Conservation (phyloP, 2,888 invertebrate genomes). For the Dasysyrphus tricinctus region DNA sequence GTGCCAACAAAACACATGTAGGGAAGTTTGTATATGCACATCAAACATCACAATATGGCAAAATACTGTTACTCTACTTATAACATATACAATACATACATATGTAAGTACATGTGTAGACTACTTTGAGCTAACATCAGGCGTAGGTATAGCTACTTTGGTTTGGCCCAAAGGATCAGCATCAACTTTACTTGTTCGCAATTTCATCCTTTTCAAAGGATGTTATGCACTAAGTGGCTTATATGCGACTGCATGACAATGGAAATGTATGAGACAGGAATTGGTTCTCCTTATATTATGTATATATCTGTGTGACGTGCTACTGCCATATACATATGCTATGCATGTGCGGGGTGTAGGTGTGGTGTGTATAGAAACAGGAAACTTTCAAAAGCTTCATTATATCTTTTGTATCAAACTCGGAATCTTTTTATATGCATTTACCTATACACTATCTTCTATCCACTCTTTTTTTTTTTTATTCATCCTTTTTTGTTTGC, state of each 20-base stretch:
- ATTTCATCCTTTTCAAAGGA: constrained; percentile 66
- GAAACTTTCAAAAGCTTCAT: constrained; percentile 68
- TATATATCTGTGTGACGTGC: constrained; percentile 56
- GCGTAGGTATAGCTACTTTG: constrained; percentile 13
- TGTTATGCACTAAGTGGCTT: constrained; percentile 73
- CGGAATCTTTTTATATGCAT: constrained; percentile 34
- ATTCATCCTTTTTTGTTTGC: constrained; percentile 24
- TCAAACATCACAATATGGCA: constrained; percentile 28
- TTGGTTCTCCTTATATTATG: constrained; percentile 50
- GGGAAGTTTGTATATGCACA: not conserved
- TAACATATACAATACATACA: not conserved
- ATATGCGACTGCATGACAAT: constrained; percentile 70
- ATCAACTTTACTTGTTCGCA: constrained; percentile 66
- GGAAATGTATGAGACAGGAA: constrained; percentile 67
- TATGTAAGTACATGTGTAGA: not conserved
- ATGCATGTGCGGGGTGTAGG: not conserved
- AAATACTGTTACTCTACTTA: constrained; percentile 4
- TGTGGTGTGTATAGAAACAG: constrained; percentile 10
- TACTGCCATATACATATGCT: constrained; percentile 27
- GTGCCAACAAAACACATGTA: not conserved
- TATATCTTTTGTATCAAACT: constrained; percentile 56
- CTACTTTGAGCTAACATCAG: constrained; percentile 4
- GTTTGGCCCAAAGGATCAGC: constrained; percentile 59
- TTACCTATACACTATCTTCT: not conserved
- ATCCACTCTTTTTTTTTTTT: constrained; percentile 22